Base-by-base conservation (phyloP, 2,113 vertebrate species). In the Bos indicus region DNA sequence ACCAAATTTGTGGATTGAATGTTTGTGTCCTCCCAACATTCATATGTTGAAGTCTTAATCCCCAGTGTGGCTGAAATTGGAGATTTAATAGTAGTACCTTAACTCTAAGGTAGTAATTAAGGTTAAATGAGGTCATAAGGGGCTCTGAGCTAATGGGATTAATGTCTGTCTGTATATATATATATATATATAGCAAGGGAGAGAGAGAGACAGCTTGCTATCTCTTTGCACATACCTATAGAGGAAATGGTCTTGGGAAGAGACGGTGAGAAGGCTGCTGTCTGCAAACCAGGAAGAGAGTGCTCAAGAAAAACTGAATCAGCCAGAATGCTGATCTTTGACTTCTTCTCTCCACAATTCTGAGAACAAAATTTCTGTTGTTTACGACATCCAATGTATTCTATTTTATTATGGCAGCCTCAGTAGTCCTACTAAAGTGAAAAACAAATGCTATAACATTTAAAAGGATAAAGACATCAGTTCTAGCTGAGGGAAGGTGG, bases 401-500 rank as follows among this genome's bases (percentile, higher is more conserved):
- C 1, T 78, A 56, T 57, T 74, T 94, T 90, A 4, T 83, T 90
- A 51, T n/a, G 30, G 40, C n/a, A 84, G 4, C 52, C n/a, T 74
- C 23, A 64, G 8, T 33, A 92, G 19, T 71, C 51, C 19, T 88
- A 84, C 12, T 11, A 74, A 84, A 78, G 19, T 81, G 7, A 7
- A 64, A 83, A 84, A 64, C 14, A 77, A 80, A 64, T 91, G 19
- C n/a, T 28, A 74, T 12, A 48, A 13, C 40, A 43, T 88, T 95
- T 96, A 60, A 87, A 67, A 91, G 9, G n/a, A 67, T 60, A 64
- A 87, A 67, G 54, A 40, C 94, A 97, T 96, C 96, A 95, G 7
- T 87, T 88, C 33, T 13, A 48, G 43, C 30, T 62, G 11, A 97
- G 26, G 67, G 30, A 52, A 91, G 17, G 11, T 78, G 15, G 25